Evolutionary conservation across 1,140 invertebrate genomes (phyloP).

Genomic region (Aleiodes sp.): DNA sequence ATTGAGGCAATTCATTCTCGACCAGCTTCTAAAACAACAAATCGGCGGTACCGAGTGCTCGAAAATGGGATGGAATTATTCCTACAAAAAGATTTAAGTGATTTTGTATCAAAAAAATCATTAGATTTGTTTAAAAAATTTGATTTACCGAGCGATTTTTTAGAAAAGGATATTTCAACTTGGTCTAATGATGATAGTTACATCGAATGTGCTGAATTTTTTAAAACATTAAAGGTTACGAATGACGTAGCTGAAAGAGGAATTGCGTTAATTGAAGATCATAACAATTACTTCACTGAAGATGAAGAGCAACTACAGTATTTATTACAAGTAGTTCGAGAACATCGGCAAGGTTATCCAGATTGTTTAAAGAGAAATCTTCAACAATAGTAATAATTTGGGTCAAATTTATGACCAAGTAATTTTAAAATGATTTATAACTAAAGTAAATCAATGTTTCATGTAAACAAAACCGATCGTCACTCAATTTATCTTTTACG

Average conservation of each 20-base stretch:
- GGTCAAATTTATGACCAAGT: too few species aligned
- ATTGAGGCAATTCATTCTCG: constrained; percentile 13
- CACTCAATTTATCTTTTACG: too few species aligned
- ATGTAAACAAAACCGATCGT: too few species aligned
- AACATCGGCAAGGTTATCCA: not conserved
- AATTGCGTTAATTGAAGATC: constrained; percentile 25
- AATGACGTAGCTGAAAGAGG: constrained; percentile 34
- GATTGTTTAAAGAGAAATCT: not conserved
- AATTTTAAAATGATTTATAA: too few species aligned
- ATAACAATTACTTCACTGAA: constrained; percentile 24
- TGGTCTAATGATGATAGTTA: constrained; percentile 22
- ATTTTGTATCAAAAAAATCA: too few species aligned
- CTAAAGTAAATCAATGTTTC: too few species aligned
- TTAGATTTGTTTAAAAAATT: too few species aligned
- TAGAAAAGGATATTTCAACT: too few species aligned
- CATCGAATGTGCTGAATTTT: constrained; percentile 12
- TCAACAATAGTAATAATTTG: too few species aligned
- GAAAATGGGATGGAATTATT: constrained; percentile 24
- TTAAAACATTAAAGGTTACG: constrained; percentile 35
- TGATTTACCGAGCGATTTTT: too few species aligned
- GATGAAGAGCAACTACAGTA: constrained; percentile 30
- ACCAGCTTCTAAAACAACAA: not conserved
- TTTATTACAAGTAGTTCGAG: constrained; percentile 9
- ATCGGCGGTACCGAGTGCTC: not conserved
- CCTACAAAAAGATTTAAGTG: too few species aligned